phyloP scores from a whole-genome alignment of 2,113 vertebrate species.

The Sturnira hondurensis region DNA sequence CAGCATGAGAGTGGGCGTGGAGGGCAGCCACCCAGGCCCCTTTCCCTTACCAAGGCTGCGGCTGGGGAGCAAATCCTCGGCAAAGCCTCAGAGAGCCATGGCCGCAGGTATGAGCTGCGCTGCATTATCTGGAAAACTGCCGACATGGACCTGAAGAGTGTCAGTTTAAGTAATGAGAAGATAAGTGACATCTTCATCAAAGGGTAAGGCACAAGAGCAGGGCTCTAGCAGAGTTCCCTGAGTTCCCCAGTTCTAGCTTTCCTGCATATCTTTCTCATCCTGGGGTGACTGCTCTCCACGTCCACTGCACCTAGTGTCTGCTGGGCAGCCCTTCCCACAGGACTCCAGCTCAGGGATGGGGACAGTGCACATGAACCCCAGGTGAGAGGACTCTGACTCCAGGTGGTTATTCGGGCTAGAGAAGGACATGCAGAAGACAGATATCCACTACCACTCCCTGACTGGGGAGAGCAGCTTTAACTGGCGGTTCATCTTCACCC shows the following conservation, averaged over 20 bases:
- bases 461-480: constrained; percentile 77
- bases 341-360: background rate
- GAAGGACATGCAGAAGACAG: constrained; percentile 78
- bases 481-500: constrained; percentile 81
- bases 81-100: constrained; percentile 38
- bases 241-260: background rate
- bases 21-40: background rate
- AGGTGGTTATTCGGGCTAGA: constrained; percentile 81
- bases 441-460: constrained; percentile 79
- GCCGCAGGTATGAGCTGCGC: constrained; percentile 74
- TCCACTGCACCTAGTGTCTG: background rate
- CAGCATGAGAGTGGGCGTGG: background rate
- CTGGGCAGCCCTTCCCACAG: background rate
- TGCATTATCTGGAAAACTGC: constrained; percentile 76
- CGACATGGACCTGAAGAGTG: constrained; percentile 65
- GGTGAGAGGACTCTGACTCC: background rate
- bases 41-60: background rate
- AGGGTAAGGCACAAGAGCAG: constrained; percentile 70
- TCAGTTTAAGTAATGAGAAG: constrained; percentile 59
- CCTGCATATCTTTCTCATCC: background rate
- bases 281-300: background rate
- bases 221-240: background rate
- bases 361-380: background rate
- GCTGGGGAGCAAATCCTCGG: background rate
- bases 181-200: constrained; percentile 82